These are phyloP conservation scores for Procapra przewalskii DNA, from an alignment of 2,113 vertebrate species.

Conservation along the genomic window DNA sequence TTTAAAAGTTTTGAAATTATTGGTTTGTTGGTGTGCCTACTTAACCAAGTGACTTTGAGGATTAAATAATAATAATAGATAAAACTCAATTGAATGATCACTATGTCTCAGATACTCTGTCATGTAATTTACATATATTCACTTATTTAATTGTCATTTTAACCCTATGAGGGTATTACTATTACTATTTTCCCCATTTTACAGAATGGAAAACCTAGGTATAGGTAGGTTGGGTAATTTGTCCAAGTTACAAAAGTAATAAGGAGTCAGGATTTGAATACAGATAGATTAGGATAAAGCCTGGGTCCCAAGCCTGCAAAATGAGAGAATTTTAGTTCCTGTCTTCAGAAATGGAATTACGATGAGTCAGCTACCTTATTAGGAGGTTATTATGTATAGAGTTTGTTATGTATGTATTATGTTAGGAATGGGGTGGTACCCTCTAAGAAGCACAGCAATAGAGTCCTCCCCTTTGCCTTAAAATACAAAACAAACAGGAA, in stretches of 20 bases:
- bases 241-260: neutral
- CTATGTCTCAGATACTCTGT: neutral
- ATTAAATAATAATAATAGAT: conserved; percentile 3
- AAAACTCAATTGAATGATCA: neutral
- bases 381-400: neutral
- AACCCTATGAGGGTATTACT: neutral
- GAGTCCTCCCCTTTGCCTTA: neutral
- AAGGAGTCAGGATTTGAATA: neutral
- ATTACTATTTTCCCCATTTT: neutral
- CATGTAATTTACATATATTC: neutral
- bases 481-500: neutral
- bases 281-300: neutral
- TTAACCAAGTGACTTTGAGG: neutral
- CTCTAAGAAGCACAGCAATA: neutral
- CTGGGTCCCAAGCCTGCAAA: neutral
- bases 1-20: conserved; percentile 25
- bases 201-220: neutral
- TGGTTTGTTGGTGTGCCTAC: neutral
- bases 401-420: neutral
- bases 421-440: neutral
- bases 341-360: neutral
- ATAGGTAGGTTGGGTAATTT: neutral
- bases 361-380: neutral
- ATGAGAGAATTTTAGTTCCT: neutral
- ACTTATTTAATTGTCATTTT: neutral